These are phyloP conservation scores for Illadopsis cleaveri DNA, from an alignment of 2,113 vertebrate species.

Conservation along the genomic window DNA sequence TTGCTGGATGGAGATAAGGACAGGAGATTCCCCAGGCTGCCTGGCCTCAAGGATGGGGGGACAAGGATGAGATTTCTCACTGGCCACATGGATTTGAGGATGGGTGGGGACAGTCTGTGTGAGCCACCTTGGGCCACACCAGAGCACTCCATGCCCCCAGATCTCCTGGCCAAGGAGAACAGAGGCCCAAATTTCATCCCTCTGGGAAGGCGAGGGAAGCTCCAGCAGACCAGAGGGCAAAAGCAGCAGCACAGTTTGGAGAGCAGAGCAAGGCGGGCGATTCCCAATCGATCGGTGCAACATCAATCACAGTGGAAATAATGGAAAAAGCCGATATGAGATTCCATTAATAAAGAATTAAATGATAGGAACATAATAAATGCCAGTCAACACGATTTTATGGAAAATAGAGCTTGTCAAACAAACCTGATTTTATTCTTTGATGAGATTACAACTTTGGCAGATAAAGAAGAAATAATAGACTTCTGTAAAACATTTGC, in stretches of 20 bases:
- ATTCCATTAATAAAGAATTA: conserved; percentile 57
- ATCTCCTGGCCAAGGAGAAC: not conserved
- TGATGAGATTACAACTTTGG: conserved; percentile 46
- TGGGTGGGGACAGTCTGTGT: accelerated
- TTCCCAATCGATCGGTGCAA: not conserved
- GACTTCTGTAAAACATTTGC: not conserved
- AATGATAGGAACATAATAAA: conserved; percentile 26
- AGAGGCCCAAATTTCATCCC: not conserved
- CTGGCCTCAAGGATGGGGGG: not conserved
- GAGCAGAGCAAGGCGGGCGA: accelerated
- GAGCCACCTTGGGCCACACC: not conserved
- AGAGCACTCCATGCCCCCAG: not conserved
- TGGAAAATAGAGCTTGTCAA: conserved; percentile 57
- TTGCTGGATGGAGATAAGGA: not conserved
- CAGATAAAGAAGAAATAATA: conserved; percentile 54
- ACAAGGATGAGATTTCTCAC: not conserved
- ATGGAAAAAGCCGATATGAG: conserved; percentile 23
- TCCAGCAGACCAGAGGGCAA: not conserved
- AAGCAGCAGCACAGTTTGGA: accelerated
- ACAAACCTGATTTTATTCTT: conserved; percentile 45
- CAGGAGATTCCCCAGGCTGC: not conserved
- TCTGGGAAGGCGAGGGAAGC: not conserved
- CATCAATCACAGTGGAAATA: not conserved
- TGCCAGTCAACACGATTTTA: conserved; percentile 2
- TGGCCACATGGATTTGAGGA: no score